Conservation (phyloP, 2,888 invertebrate species). For the Plusia festucae region DNA sequence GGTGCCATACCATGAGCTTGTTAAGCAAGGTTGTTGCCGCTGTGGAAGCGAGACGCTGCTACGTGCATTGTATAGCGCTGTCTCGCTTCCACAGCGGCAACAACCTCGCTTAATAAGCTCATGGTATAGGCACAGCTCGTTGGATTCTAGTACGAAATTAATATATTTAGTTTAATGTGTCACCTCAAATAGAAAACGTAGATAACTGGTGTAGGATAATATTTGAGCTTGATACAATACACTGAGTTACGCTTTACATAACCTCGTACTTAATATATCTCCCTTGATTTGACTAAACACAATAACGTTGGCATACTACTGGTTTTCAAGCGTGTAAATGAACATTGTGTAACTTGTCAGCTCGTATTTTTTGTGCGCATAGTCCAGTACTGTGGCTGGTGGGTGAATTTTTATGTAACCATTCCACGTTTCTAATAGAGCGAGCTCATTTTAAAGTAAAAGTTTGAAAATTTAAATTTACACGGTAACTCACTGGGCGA, state of each 20-base stretch:
- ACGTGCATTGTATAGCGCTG: no score
- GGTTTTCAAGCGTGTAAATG: slow-evolving; percentile 22
- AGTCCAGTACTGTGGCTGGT: slow-evolving; percentile 35
- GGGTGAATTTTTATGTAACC: slow-evolving; percentile 57
- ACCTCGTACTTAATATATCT: background rate
- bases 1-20: no score
- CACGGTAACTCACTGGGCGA: slow-evolving; percentile 64
- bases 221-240: background rate
- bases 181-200: slow-evolving; percentile 1
- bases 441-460: slow-evolving; percentile 73
- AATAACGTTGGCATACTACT: slow-evolving; percentile 18
- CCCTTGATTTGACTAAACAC: slow-evolving; percentile 3
- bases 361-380: slow-evolving; percentile 36
- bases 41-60: no score
- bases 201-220: background rate
- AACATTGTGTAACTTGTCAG: slow-evolving; percentile 30
- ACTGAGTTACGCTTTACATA: slow-evolving; percentile 1
- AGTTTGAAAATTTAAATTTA: slow-evolving; percentile 77
- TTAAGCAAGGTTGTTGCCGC: no score
- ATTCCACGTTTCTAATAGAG: slow-evolving; percentile 67
- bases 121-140: no score
- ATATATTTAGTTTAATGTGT: background rate
- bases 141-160: background rate
- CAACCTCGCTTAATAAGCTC: no score
- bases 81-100: no score